phyloP scores from a whole-genome alignment of 2,797 vertebrate species.

The Bradypus variegatus region DNA sequence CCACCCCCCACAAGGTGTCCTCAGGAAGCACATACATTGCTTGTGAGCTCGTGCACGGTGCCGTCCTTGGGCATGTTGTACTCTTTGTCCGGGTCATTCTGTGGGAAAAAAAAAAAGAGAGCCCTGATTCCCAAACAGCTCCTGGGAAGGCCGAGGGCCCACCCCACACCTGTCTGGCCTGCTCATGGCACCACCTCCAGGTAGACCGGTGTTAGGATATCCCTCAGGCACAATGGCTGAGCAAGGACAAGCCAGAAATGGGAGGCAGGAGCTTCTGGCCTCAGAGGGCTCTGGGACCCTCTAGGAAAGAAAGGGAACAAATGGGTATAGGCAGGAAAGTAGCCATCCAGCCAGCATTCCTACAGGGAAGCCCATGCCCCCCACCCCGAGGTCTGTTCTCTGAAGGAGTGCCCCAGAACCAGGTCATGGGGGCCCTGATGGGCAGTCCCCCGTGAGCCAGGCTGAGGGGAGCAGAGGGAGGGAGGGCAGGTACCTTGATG shows the following conservation, averaged over 20 bases:
- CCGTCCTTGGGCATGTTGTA: slow-evolving; percentile 99
- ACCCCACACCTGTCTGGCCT: rapidly evolving
- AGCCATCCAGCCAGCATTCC: no score
- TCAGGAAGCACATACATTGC: slow-evolving; percentile 81
- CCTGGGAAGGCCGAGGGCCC: neutral
- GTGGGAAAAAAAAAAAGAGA: slow-evolving; percentile 41
- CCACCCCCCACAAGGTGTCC: neutral
- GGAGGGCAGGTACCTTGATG: slow-evolving; percentile 82
- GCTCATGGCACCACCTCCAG: neutral
- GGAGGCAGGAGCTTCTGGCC: rapidly evolving
- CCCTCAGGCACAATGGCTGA: neutral
- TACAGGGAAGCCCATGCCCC: rapidly evolving
- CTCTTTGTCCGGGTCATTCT: slow-evolving; percentile 98
- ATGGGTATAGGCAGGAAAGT: neutral
- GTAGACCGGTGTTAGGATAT: neutral
- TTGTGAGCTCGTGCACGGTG: slow-evolving; percentile 96
- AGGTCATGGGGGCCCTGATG: neutral
- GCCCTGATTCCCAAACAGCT: neutral
- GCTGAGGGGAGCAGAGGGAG: rapidly evolving
- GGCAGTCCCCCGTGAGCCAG: no score
- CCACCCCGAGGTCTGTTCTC: neutral
- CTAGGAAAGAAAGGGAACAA: neutral
- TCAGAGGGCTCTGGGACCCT: neutral
- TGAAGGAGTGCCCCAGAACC: neutral
- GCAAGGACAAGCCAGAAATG: neutral